These are phyloP conservation scores for Eurois occulta DNA, from an alignment of 2,888 invertebrate species.

Conservation along the genomic window DNA sequence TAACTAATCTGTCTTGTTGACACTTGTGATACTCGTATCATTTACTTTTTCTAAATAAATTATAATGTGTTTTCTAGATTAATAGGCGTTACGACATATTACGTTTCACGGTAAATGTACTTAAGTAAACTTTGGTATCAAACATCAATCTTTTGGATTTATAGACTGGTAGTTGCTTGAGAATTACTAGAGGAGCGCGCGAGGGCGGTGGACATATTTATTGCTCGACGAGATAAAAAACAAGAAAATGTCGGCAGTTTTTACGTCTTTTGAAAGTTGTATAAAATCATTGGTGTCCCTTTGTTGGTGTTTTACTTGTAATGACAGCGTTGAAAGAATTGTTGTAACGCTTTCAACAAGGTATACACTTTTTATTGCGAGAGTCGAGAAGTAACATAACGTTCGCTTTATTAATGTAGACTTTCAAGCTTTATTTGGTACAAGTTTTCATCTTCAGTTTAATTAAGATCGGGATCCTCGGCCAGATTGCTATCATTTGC, in stretches of 20 bases:
- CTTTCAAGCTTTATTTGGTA: conserved; percentile 63
- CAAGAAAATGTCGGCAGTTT: conserved; percentile 80
- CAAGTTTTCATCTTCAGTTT: conserved; percentile 78
- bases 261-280: conserved; percentile 79
- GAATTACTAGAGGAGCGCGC: conserved; percentile 78
- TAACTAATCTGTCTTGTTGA: conserved; percentile 73
- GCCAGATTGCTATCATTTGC: conserved; percentile 83
- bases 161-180: conserved; percentile 81
- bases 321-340: conserved; percentile 78
- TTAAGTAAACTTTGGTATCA: conserved; percentile 85
- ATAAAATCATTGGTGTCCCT: conserved; percentile 71
- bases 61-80: conserved; percentile 82
- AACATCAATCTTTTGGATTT: conserved; percentile 88
- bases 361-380: conserved; percentile 67
- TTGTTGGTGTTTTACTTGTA: conserved; percentile 71
- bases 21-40: conserved; percentile 75
- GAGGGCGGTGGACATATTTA: conserved; percentile 87
- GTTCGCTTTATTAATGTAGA: conserved; percentile 54
- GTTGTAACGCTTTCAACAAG: conserved; percentile 78
- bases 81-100: conserved; percentile 85
- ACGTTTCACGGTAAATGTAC: conserved; percentile 82
- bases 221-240: conserved; percentile 84
- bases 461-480: conserved; percentile 80
- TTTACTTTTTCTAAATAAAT: conserved; percentile 76
- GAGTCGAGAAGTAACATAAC: conserved; percentile 44